phyloP scores from a whole-genome alignment of 2,888 invertebrate species.

The Parnassius glacialis region DNA sequence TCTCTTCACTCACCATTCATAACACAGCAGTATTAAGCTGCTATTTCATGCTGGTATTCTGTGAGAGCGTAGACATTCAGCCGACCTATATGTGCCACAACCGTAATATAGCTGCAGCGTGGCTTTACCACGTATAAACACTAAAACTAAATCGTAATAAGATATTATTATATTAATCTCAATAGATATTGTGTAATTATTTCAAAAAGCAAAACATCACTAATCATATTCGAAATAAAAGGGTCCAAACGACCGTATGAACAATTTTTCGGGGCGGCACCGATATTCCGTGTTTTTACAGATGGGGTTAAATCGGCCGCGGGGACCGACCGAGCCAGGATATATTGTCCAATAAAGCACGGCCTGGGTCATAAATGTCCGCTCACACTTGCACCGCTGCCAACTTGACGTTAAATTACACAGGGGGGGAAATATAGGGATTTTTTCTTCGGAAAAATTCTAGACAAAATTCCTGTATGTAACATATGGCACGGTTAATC shows the following conservation, averaged over 20 bases:
- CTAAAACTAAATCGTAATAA: no score
- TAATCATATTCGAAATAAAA: conserved; percentile 11
- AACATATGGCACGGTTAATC: conserved; percentile 21
- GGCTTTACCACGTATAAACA: no score
- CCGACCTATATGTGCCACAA: no score
- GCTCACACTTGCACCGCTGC: conserved; percentile 44
- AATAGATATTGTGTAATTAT: neutral
- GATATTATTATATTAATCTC: no score
- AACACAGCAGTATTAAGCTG: no score
- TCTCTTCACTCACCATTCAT: no score
- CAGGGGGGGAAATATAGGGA: conserved; percentile 40
- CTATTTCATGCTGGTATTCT: no score
- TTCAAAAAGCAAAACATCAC: conserved; percentile 5
- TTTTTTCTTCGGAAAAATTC: conserved; percentile 31
- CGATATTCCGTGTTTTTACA: conserved; percentile 46
- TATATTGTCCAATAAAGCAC: conserved; percentile 74
- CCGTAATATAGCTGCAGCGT: no score
- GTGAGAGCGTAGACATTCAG: no score
- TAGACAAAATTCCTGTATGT: conserved; percentile 23
- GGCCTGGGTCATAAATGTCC: conserved; percentile 59
- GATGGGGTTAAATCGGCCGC: conserved; percentile 50
- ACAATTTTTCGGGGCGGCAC: conserved; percentile 17
- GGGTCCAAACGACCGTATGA: conserved; percentile 11
- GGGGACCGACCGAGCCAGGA: conserved; percentile 46
- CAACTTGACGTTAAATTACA: conserved; percentile 60